Evolutionary conservation across 2,797 vertebrate species (phyloP).

Genomic region (Halcyon badia): DNA sequence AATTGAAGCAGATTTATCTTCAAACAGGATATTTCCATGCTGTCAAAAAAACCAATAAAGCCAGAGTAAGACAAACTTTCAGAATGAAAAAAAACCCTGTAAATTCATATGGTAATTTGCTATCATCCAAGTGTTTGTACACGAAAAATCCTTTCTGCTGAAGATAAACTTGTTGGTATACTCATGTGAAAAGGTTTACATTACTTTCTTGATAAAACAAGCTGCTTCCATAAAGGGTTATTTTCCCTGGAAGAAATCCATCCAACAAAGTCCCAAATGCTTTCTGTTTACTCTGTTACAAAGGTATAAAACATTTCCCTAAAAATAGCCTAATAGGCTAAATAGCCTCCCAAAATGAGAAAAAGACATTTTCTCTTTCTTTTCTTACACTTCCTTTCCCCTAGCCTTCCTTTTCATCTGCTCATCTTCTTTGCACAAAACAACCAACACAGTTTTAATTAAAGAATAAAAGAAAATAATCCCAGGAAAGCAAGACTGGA

Average conservation of each 20-base stretch:
- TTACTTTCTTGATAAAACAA: neutral
- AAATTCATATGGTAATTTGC: neutral
- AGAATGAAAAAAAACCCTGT: neutral
- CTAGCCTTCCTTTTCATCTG: neutral
- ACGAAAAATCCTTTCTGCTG: no score
- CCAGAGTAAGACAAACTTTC: neutral
- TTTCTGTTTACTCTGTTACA: neutral
- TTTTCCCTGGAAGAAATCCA: neutral
- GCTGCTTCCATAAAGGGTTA: neutral
- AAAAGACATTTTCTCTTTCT: neutral
- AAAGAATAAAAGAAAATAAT: neutral
- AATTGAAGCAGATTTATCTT: slow-evolving; percentile 86
- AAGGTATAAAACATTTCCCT: neutral
- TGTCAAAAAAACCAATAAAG: slow-evolving; percentile 72
- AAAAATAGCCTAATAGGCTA: neutral
- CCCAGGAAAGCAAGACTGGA: neutral
- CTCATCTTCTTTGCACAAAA: neutral
- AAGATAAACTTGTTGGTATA: neutral
- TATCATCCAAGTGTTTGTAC: neutral
- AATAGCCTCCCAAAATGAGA: neutral
- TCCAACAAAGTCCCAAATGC: neutral
- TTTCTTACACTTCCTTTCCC: neutral
- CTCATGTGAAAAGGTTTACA: neutral
- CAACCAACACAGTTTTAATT: neutral
- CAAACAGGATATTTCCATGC: slow-evolving; percentile 95